A percentile compares a stretch with the other conserved stretches of the same genome.
These are phyloP conservation scores for Scaptomyza hsui DNA, from an alignment of 1,140 invertebrate genomes.

Conservation along the genomic window DNA sequence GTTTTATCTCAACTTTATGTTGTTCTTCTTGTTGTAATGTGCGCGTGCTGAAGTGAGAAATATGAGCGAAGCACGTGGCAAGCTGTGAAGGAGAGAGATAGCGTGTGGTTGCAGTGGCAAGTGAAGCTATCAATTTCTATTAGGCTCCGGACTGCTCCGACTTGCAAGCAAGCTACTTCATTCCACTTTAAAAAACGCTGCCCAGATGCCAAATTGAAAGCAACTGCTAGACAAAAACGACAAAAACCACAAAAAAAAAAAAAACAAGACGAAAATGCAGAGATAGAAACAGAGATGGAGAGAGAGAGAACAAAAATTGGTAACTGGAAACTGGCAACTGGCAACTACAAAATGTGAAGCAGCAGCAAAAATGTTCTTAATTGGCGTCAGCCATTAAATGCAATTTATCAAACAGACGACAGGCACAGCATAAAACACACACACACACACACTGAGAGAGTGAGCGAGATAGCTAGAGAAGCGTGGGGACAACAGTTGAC, in stretches of 20 bases:
- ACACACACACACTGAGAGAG: constrained; percentile 21
- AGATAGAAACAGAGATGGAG: neutral
- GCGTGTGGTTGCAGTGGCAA: constrained; percentile 13
- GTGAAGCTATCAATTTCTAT: constrained; percentile 73
- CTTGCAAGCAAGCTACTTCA: constrained; percentile 24
- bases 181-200: constrained; percentile 60
- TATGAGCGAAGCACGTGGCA: constrained; percentile 67
- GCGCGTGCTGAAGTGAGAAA: constrained; percentile 75
- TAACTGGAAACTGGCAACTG: constrained; percentile 29
- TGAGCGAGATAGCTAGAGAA: constrained; percentile 14
- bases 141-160: constrained; percentile 45
- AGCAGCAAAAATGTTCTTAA: constrained; percentile 74
- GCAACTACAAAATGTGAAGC: constrained; percentile 47
- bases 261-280: constrained; percentile 1
- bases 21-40: constrained; percentile 43
- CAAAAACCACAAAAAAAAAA: constrained; percentile 37
- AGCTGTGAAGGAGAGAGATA: constrained; percentile 9
- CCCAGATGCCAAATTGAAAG: constrained; percentile 53
- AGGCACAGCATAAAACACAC: constrained; percentile 46
- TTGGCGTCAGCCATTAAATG: constrained; percentile 77
- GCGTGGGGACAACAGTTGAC: constrained; percentile 64
- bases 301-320: constrained; percentile 11
- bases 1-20: constrained; percentile 48
- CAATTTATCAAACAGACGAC: constrained; percentile 77
- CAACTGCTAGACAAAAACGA: constrained; percentile 28